A percentile compares a stretch with the other conserved stretches of the same genome.
Evolutionary conservation across 2,888 invertebrate genomes (phyloP).

Genomic region (Coelogynopora nodosa): DNA sequence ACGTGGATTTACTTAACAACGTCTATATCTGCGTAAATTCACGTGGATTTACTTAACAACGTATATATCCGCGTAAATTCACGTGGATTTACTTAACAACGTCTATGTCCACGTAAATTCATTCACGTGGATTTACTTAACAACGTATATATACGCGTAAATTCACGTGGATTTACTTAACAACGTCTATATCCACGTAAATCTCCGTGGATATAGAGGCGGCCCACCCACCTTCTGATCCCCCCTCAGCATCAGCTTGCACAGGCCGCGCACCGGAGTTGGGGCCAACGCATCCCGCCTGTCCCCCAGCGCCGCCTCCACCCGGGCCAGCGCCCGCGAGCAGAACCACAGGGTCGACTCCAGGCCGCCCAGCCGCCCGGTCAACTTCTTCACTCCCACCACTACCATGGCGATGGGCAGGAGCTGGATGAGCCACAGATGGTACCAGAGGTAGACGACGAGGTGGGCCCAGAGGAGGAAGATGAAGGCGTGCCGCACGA

Average conservation of each 20-base stretch:
- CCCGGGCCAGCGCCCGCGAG: slow-evolving; percentile 46
- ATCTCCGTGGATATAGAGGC: background rate
- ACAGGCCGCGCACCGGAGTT: slow-evolving; percentile 73
- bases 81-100: too few species aligned
- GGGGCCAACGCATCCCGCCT: slow-evolving; percentile 68
- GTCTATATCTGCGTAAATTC: too few species aligned
- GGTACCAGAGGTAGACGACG: slow-evolving; percentile 79
- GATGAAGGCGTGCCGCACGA: slow-evolving; percentile 51
- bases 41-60: too few species aligned
- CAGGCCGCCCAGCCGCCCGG: slow-evolving; percentile 46
- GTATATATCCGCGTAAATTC: too few species aligned
- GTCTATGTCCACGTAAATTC: too few species aligned
- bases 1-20: too few species aligned
- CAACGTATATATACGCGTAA: too few species aligned
- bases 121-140: too few species aligned
- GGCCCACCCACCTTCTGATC: slow-evolving; percentile 57
- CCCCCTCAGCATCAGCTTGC: slow-evolving; percentile 66
- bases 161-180: too few species aligned
- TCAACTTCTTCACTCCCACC: slow-evolving; percentile 61
- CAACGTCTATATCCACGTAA: too few species aligned
- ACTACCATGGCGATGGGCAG: slow-evolving; percentile 74
- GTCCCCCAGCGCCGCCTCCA: slow-evolving; percentile 67
- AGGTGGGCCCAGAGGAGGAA: slow-evolving; percentile 74
- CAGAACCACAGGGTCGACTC: slow-evolving; percentile 37
- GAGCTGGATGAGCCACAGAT: slow-evolving; percentile 76